phyloP scores from a whole-genome alignment of 2,113 vertebrate genomes.

The Danionella cerebrum region DNA sequence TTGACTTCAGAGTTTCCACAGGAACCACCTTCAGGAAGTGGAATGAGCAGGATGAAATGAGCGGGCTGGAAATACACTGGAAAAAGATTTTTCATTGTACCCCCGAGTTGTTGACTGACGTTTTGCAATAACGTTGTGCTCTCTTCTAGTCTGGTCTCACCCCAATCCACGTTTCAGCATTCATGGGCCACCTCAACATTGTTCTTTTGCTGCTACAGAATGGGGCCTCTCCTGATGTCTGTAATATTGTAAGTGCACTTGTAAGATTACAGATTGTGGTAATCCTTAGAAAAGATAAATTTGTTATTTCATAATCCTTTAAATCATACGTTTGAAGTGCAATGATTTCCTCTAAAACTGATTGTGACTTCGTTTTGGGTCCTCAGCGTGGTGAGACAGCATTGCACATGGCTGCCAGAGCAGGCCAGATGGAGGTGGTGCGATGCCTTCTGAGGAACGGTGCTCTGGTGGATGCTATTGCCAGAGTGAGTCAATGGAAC shows the following conservation, averaged over 20 bases:
- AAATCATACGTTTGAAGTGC: background rate
- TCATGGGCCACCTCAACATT: constrained; percentile 99
- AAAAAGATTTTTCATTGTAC: too few species aligned
- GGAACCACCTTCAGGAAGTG: too few species aligned
- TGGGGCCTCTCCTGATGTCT: constrained; percentile 92
- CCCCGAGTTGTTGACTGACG: background rate
- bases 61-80: too few species aligned
- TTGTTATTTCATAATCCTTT: too few species aligned
- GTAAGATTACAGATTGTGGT: too few species aligned
- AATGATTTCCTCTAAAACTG: background rate
- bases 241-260: constrained; percentile 91
- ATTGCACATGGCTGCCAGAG: constrained; percentile 92
- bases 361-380: constrained; percentile 16
- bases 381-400: constrained; percentile 89
- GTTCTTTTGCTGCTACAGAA: constrained; percentile 96
- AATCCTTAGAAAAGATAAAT: too few species aligned
- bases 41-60: too few species aligned
- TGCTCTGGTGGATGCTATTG: constrained; percentile 87
- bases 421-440: constrained; percentile 96
- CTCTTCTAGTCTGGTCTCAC: constrained; percentile 86
- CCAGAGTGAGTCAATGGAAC: constrained; percentile 72
- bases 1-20: too few species aligned
- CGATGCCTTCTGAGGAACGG: constrained; percentile 93
- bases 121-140: background rate
- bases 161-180: constrained; percentile 95